Percentiles rank a stretch among this genome's conserved stretches.
Conservation (phyloP, 2,888 invertebrate species). For the Mechanitis messenoides region DNA sequence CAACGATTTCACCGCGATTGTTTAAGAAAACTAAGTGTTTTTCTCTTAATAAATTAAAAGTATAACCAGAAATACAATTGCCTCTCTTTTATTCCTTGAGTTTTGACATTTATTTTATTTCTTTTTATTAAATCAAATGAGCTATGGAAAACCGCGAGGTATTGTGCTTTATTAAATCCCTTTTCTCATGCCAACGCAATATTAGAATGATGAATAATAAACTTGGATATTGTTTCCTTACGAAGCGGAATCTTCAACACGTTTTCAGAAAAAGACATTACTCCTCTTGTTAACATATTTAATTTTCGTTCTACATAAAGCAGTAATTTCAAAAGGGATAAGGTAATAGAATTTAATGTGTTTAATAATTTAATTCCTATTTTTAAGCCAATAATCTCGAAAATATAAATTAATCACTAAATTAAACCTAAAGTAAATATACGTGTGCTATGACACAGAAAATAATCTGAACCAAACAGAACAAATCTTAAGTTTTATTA, state of each 20-base stretch:
- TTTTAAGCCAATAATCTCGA: no score
- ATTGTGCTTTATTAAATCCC: slow-evolving; percentile 46
- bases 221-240: slow-evolving; percentile 35
- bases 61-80: slow-evolving; percentile 70
- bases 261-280: slow-evolving; percentile 26
- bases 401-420: no score
- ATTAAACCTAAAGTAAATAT: no score
- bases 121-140: slow-evolving; percentile 62
- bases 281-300: slow-evolving; percentile 20
- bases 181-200: slow-evolving; percentile 37
- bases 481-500: no score
- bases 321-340: no score
- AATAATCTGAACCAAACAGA: no score
- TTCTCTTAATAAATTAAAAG: slow-evolving; percentile 66
- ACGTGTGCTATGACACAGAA: no score
- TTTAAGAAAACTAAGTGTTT: slow-evolving; percentile 58
- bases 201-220: slow-evolving; percentile 41
- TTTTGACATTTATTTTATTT: slow-evolving; percentile 59
- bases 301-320: slow-evolving; percentile 6
- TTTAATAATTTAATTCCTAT: no score
- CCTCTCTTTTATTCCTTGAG: slow-evolving; percentile 60
- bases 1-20: slow-evolving; percentile 32
- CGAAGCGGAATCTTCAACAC: slow-evolving; percentile 21
- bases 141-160: slow-evolving; percentile 54
- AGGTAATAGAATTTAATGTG: no score